Percentiles rank a stretch among this genome's conserved stretches.
Conservation (phyloP, 2,113 vertebrate genomes). For the Solea solea region DNA sequence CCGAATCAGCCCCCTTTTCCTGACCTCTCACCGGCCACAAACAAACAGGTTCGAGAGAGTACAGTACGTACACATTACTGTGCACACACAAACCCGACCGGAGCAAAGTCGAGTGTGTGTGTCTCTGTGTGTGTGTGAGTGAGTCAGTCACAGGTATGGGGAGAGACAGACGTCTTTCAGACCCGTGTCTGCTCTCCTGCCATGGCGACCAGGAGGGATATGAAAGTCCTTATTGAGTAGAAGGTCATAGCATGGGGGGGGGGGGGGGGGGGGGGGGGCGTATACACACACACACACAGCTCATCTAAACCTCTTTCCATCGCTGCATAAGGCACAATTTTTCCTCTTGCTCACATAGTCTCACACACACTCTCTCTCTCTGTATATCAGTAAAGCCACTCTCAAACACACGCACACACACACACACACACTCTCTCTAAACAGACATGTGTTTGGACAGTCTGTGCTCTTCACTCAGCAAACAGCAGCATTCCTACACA, state of each 20-base stretch:
- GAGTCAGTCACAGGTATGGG: conserved; percentile 58
- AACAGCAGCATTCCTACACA: conserved; percentile 74
- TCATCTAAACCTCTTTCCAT: conserved; percentile 58
- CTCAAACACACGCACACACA: neutral
- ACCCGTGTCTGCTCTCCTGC: conserved; percentile 44
- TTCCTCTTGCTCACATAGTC: conserved; percentile 36
- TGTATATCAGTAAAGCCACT: conserved; percentile 13
- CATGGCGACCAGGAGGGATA: conserved; percentile 41
- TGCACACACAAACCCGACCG: conserved; percentile 37
- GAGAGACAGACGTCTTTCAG: conserved; percentile 69
- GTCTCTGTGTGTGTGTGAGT: conserved; percentile 28
- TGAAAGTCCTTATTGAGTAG: conserved; percentile 75
- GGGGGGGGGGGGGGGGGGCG: too few relatives aligned
- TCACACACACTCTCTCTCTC: conserved; percentile 23
- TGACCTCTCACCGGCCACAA: conserved; percentile 39
- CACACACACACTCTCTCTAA: conserved; percentile 37
- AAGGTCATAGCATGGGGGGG: conserved; percentile 61
- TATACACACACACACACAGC: conserved; percentile 32
- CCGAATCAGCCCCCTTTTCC: conserved; percentile 1
- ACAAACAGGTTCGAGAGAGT: conserved; percentile 55
- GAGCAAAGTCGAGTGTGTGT: conserved; percentile 55
- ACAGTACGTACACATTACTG: conserved; percentile 58
- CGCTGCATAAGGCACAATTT: conserved; percentile 40
- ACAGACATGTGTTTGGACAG: conserved; percentile 77
- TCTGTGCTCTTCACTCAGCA: conserved; percentile 75